Evolutionary conservation across 1,140 invertebrate genomes (phyloP).

Genomic region (Bombus waltoni): DNA sequence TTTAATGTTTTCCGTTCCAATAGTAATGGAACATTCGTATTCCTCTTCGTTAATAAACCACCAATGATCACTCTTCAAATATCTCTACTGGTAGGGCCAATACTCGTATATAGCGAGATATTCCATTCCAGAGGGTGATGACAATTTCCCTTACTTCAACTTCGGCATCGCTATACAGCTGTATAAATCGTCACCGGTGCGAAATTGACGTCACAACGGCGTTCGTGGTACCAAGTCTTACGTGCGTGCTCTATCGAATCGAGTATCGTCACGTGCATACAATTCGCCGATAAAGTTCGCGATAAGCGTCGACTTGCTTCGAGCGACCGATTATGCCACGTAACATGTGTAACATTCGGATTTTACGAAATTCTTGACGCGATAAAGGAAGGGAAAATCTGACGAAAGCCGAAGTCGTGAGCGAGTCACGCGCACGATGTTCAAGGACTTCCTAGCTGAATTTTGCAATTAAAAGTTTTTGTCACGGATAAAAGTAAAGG

Average conservation of each 20-base stretch:
- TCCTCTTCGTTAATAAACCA: not conserved
- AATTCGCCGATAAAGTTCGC: not conserved
- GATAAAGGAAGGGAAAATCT: not conserved
- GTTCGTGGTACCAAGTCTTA: not conserved
- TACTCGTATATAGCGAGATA: not conserved
- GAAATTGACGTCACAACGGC: not conserved
- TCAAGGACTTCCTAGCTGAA: not conserved
- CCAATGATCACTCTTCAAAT: no score
- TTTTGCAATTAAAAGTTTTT: not conserved
- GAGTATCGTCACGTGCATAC: conserved; percentile 21
- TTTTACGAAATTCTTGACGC: conserved; percentile 1
- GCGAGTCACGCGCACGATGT: not conserved
- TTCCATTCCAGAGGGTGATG: not conserved
- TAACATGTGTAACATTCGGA: not conserved
- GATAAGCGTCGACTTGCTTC: not conserved
- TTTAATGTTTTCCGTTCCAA: not conserved
- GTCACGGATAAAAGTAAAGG: no score
- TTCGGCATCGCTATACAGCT: not conserved
- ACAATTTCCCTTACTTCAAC: not conserved
- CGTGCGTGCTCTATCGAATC: not conserved
- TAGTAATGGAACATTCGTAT: not conserved
- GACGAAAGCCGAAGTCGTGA: not conserved
- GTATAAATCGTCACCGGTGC: not conserved
- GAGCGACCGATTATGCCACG: not conserved
- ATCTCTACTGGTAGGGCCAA: no score